These are phyloP conservation scores for Lymantria monacha DNA, from an alignment of 2,888 invertebrate genomes.

Conservation along the genomic window DNA sequence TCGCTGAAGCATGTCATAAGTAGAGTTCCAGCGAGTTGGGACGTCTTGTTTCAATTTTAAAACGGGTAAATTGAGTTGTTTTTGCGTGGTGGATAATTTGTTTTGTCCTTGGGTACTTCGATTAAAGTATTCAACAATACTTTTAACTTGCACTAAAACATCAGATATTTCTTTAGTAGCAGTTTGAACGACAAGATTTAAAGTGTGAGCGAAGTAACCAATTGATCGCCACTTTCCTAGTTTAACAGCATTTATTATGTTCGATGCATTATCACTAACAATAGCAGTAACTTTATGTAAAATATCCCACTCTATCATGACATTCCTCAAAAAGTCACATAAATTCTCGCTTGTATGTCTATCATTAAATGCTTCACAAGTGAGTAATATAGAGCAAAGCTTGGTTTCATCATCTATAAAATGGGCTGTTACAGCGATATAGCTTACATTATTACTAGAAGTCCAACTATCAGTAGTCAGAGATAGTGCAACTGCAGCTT, in stretches of 20 bases:
- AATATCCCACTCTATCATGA: conserved; percentile 11
- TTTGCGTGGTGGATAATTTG: not conserved
- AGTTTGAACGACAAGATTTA: not conserved
- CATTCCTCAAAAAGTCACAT: conserved; percentile 2
- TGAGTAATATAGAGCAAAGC: conserved; percentile 7
- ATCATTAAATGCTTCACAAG: conserved; percentile 6
- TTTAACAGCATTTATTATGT: not conserved
- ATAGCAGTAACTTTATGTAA: conserved; percentile 8
- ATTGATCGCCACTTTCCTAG: not conserved
- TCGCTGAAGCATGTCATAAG: conserved; percentile 10
- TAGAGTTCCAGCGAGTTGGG: conserved; percentile 11
- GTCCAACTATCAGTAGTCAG: conserved; percentile 8
- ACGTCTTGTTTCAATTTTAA: not conserved
- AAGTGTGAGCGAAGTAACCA: not conserved
- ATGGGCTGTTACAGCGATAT: conserved; percentile 6
- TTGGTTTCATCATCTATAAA: conserved; percentile 1
- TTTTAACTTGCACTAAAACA: not conserved
- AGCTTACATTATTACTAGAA: conserved; percentile 11
- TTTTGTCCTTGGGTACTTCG: not conserved
- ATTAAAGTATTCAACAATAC: conserved; percentile 1
- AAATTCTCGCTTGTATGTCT: conserved; percentile 8
- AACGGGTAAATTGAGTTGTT: not conserved
- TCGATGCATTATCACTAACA: conserved; percentile 12
- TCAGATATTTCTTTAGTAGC: not conserved
- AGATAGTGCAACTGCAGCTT: conserved; percentile 2